Evolutionary conservation across 2,797 vertebrate species (phyloP).

Genomic region (Sebastiscus albofasciatus): DNA sequence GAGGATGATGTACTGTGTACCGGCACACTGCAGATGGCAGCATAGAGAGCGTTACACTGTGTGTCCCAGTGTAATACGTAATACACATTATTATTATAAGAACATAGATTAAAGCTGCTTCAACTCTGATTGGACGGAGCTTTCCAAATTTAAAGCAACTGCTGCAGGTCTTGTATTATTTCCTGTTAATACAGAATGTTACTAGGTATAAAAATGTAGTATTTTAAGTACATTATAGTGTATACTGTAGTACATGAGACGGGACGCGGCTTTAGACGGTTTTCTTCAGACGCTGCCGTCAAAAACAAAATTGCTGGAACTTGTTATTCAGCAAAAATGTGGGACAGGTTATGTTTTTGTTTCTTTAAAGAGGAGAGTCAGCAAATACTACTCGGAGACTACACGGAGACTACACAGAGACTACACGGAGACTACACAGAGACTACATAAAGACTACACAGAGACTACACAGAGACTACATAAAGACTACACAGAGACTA

Average conservation of each 20-base stretch:
- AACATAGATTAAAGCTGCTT: background rate
- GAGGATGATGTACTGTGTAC: too few species aligned
- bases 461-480: background rate
- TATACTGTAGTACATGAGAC: background rate
- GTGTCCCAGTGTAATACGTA: background rate
- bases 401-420: too few species aligned
- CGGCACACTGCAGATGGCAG: background rate
- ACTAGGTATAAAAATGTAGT: background rate
- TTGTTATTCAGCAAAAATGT: background rate
- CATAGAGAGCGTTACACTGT: background rate
- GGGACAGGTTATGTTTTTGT: background rate
- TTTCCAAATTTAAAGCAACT: background rate
- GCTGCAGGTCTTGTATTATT: too few species aligned
- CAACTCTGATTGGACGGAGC: background rate
- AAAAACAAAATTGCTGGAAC: background rate
- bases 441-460: background rate
- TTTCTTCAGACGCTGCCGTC: background rate
- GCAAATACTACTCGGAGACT: background rate
- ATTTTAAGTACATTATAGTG: background rate
- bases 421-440: too few species aligned
- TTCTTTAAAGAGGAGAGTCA: background rate
- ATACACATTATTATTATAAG: background rate
- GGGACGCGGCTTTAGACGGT: background rate
- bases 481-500: too few species aligned
- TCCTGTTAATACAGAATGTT: background rate